Conservation (phyloP, 2,888 invertebrate species). For the Lasioglossum calceatum region DNA sequence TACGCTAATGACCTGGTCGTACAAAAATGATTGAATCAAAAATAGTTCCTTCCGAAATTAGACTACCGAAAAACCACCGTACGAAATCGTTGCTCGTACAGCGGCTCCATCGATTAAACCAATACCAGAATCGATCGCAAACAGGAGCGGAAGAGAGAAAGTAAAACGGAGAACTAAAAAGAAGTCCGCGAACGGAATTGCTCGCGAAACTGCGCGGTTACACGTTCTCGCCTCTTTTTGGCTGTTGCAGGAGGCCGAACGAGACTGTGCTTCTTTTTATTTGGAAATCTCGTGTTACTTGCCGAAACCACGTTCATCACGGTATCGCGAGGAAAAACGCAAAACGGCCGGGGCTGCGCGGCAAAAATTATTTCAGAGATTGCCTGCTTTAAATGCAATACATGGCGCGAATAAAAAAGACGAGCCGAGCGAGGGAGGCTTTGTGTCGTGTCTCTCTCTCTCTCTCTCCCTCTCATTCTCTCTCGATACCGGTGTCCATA, state of each 20-base stretch:
- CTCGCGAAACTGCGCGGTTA: slow-evolving; percentile 10
- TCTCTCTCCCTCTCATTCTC: not conserved
- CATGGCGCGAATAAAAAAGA: slow-evolving; percentile 63
- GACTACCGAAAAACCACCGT: not conserved
- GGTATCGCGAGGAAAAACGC: not conserved
- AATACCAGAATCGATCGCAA: not conserved
- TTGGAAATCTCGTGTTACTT: slow-evolving; percentile 19
- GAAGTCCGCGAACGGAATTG: not conserved
- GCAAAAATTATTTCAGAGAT: slow-evolving; percentile 63
- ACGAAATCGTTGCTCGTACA: not conserved
- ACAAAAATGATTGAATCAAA: no score
- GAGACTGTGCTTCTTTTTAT: not conserved
- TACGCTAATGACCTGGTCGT: no score
- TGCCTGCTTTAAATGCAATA: slow-evolving; percentile 71
- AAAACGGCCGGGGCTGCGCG: slow-evolving; percentile 14
- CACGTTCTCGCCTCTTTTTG: not conserved
- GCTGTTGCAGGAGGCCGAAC: slow-evolving; percentile 4
- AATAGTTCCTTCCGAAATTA: no score
- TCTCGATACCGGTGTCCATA: slow-evolving; percentile 46
- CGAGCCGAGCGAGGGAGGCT: not conserved
- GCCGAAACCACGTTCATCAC: slow-evolving; percentile 15
- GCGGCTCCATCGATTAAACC: not conserved
- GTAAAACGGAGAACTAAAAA: not conserved
- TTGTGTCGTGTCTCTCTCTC: not conserved
- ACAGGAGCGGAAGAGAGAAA: not conserved